Evolutionary conservation across 2,113 vertebrate genomes (phyloP).

Genomic region (Enhydra lutris): DNA sequence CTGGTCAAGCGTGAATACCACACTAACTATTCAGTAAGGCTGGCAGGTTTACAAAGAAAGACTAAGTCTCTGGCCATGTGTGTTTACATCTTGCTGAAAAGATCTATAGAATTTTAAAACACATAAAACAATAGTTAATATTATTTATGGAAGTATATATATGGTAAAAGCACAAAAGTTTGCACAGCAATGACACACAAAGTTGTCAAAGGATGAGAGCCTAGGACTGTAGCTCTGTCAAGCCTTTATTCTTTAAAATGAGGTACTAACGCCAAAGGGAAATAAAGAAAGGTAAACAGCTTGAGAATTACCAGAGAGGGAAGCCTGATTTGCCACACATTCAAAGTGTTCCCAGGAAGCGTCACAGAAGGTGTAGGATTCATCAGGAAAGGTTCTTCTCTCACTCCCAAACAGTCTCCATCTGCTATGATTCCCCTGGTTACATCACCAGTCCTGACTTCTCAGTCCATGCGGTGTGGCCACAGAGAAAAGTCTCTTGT

Average conservation of each 20-base stretch:
- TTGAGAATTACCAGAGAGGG: neutral
- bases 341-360: neutral
- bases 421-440: neutral
- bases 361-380: neutral
- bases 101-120: conserved; percentile 27
- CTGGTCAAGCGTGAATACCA: neutral
- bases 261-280: neutral
- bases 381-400: neutral
- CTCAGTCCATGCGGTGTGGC: neutral
- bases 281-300: neutral
- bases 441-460: neutral
- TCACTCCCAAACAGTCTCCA: neutral
- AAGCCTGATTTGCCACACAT: neutral
- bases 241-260: neutral
- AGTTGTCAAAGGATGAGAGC: neutral
- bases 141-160: neutral
- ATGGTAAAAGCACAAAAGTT: neutral
- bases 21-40: neutral
- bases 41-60: conserved; percentile 7
- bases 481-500: neutral
- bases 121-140: conserved; percentile 29
- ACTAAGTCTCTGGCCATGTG: neutral
- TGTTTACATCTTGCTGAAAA: conserved; percentile 45
- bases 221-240: neutral
- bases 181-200: neutral